Evolutionary conservation across 2,113 vertebrate genomes (phyloP).

Genomic region (Percina caprodes): DNA sequence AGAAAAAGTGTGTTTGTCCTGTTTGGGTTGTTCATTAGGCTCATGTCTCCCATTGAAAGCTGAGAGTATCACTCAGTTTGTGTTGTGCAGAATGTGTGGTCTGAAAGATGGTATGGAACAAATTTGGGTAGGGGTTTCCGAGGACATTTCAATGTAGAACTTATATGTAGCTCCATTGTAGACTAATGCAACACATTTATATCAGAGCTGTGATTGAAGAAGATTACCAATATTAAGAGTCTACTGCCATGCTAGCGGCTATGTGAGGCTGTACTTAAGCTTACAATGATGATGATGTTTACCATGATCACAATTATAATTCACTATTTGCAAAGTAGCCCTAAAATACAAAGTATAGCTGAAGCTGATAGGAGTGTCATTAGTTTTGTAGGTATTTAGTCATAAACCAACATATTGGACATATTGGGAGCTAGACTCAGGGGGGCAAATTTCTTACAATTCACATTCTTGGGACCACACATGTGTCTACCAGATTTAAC

Average conservation of each 20-base stretch:
- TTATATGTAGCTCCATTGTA: neutral
- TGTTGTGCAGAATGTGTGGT: conserved; percentile 51
- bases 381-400: too few relatives aligned
- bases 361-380: too few relatives aligned
- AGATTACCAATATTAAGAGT: neutral
- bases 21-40: conserved; percentile 67
- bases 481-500: too few relatives aligned
- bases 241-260: neutral
- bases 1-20: conserved; percentile 69
- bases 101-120: conserved; percentile 37
- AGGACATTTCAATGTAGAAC: conserved; percentile 44
- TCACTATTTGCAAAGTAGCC: too few relatives aligned
- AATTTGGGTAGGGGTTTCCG: conserved; percentile 46
- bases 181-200: neutral
- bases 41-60: conserved; percentile 72
- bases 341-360: too few relatives aligned
- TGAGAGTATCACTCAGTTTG: conserved; percentile 55
- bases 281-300: too few relatives aligned
- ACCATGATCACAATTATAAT: too few relatives aligned
- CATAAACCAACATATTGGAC: too few relatives aligned
- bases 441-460: too few relatives aligned
- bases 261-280: too few relatives aligned
- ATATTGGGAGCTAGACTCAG: too few relatives aligned
- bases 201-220: neutral
- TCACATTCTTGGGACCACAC: too few relatives aligned